A percentile compares a stretch with the other conserved stretches of the same genome.
These are phyloP conservation scores for Petrolisthes cinctipes DNA, from an alignment of 2,888 invertebrate species.

Conservation along the genomic window DNA sequence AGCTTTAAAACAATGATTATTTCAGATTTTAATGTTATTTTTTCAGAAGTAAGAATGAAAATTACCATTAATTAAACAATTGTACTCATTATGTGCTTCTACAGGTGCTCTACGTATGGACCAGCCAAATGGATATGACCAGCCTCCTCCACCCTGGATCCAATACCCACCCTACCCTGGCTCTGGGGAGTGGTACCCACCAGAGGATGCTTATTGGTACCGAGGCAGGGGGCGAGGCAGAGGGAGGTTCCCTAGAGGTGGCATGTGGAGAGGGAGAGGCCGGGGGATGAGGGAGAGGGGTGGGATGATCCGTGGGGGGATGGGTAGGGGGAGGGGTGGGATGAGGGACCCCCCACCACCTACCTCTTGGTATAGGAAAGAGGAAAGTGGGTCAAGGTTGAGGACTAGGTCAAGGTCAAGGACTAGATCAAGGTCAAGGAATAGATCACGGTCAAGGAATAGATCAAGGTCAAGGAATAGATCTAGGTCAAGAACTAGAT, in stretches of 20 bases:
- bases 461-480: slow-evolving; percentile 4
- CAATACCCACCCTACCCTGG: neutral
- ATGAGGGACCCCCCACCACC: slow-evolving; percentile 25
- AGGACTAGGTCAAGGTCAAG: slow-evolving; percentile 33
- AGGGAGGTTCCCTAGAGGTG: slow-evolving; percentile 45
- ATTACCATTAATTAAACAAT: too few species aligned
- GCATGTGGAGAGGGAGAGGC: slow-evolving; percentile 41
- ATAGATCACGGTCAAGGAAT: slow-evolving; percentile 9
- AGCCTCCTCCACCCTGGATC: neutral
- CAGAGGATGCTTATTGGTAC: slow-evolving; percentile 34
- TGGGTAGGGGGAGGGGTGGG: slow-evolving; percentile 40
- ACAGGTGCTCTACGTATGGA: slow-evolving; percentile 14
- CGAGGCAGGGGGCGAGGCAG: slow-evolving; percentile 55
- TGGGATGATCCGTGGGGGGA: slow-evolving; percentile 43
- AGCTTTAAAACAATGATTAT: neutral
- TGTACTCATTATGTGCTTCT: neutral
- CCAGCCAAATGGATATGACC: neutral
- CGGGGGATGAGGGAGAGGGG: slow-evolving; percentile 44
- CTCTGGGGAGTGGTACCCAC: slow-evolving; percentile 13
- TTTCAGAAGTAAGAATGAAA: neutral
- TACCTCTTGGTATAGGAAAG: slow-evolving; percentile 54
- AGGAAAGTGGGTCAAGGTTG: slow-evolving; percentile 32
- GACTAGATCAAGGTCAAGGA: neutral
- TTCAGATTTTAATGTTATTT: neutral
- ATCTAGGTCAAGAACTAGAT: slow-evolving; percentile 11